These are phyloP conservation scores for Lanius ludovicianus DNA, from an alignment of 2,113 vertebrate genomes.

Conservation along the genomic window DNA sequence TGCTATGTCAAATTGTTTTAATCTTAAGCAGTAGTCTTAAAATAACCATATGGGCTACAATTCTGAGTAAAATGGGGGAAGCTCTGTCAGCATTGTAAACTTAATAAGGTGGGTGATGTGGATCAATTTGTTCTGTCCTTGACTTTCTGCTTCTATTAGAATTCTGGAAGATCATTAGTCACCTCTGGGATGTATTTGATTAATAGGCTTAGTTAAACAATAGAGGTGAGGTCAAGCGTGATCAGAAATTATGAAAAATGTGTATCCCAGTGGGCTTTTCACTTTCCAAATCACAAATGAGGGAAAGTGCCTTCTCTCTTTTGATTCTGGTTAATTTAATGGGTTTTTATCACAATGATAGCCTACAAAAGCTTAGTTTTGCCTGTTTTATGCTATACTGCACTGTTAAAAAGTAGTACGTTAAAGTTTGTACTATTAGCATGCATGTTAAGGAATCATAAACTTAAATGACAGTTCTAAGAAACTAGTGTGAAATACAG, in stretches of 20 bases:
- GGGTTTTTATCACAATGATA: not conserved
- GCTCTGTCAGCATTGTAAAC: constrained; percentile 37
- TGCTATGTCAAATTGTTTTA: constrained; percentile 14
- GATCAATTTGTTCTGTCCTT: constrained; percentile 76
- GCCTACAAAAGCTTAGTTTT: not conserved
- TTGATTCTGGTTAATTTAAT: constrained; percentile 7
- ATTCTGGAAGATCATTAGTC: constrained; percentile 74
- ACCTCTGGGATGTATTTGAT: constrained; percentile 76
- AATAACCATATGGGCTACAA: constrained; percentile 5
- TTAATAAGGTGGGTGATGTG: constrained; percentile 67
- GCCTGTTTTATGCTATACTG: not conserved
- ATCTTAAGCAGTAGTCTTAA: constrained; percentile 7
- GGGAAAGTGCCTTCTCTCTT: not conserved
- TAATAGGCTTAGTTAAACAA: constrained; percentile 77
- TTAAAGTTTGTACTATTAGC: not conserved
- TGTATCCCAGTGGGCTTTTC: constrained; percentile 27
- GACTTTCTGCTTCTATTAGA: constrained; percentile 75
- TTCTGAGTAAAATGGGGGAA: constrained; percentile 27
- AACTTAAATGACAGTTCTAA: not conserved
- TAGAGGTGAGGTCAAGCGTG: constrained; percentile 70
- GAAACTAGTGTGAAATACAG: not conserved
- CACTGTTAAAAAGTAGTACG: not conserved
- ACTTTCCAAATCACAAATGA: constrained; percentile 33
- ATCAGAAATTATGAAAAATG: constrained; percentile 63
- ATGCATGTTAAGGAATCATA: not conserved